Conservation (phyloP, 2,113 vertebrate genomes). For the Aegithalos caudatus region DNA sequence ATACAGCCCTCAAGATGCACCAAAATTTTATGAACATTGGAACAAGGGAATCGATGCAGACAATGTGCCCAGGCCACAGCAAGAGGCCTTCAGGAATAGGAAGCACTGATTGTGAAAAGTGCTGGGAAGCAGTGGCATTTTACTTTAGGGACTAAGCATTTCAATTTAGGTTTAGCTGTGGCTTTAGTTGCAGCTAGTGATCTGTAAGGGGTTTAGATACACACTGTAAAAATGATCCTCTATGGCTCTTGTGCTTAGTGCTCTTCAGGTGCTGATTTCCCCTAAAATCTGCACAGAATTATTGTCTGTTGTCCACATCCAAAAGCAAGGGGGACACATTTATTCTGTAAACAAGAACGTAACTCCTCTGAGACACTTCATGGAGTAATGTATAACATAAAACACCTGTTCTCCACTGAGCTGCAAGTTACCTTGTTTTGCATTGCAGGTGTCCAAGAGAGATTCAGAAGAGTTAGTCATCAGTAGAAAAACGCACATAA, state of each 20-base stretch:
- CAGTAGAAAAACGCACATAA: not conserved
- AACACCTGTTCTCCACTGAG: not conserved
- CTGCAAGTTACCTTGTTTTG: not conserved
- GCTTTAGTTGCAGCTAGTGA: not conserved
- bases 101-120: not conserved
- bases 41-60: accelerated
- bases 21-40: not conserved
- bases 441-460: not conserved
- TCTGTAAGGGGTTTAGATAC: not conserved
- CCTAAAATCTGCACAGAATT: not conserved
- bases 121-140: not conserved
- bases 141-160: not conserved
- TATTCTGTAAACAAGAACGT: not conserved
- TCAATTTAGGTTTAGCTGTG: accelerated
- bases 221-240: accelerated
- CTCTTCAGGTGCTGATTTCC: not conserved
- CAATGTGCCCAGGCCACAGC: not conserved
- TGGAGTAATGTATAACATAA: too few species aligned
- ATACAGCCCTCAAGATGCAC: not conserved
- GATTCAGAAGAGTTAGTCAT: not conserved
- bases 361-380: not conserved
- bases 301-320: not conserved
- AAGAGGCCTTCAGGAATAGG: not conserved
- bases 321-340: not conserved
- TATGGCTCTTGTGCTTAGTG: not conserved